phyloP scores from a whole-genome alignment of 2,113 vertebrate species.

The Crypturellus undulatus region DNA sequence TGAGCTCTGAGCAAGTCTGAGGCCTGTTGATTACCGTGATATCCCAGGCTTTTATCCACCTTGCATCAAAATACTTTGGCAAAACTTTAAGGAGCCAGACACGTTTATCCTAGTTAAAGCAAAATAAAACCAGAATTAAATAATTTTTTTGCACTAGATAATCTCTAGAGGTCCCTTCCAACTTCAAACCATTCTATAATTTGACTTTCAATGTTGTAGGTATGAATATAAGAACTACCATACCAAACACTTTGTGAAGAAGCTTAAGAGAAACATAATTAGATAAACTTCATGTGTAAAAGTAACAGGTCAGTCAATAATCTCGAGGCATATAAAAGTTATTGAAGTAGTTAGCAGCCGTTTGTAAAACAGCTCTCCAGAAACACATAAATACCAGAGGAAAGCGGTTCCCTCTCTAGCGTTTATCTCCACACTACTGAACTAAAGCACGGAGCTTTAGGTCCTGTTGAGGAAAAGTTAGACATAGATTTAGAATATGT shows the following conservation, averaged over 20 bases:
- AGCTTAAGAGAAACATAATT: neutral
- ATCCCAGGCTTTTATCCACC: neutral
- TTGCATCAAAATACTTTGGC: neutral
- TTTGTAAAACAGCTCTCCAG: neutral
- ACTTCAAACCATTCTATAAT: too few relatives aligned
- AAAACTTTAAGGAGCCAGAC: neutral
- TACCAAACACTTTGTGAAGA: neutral
- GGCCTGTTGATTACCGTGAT: neutral
- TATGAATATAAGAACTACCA: neutral
- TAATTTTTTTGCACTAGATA: neutral
- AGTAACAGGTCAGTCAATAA: neutral
- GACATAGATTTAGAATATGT: neutral
- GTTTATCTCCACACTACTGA: neutral
- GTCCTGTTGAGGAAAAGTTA: neutral
- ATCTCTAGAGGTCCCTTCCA: too few relatives aligned
- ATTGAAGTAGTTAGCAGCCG: neutral
- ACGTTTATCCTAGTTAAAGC: neutral
- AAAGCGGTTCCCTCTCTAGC: neutral
- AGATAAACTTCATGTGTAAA: neutral
- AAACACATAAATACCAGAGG: neutral
- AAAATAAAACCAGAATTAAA: neutral
- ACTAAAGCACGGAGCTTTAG: neutral
- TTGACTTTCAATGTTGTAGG: neutral
- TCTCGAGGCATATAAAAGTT: neutral
- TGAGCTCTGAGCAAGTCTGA: neutral